Conservation (phyloP, 2,888 invertebrate genomes). For the Agrochola lota region DNA sequence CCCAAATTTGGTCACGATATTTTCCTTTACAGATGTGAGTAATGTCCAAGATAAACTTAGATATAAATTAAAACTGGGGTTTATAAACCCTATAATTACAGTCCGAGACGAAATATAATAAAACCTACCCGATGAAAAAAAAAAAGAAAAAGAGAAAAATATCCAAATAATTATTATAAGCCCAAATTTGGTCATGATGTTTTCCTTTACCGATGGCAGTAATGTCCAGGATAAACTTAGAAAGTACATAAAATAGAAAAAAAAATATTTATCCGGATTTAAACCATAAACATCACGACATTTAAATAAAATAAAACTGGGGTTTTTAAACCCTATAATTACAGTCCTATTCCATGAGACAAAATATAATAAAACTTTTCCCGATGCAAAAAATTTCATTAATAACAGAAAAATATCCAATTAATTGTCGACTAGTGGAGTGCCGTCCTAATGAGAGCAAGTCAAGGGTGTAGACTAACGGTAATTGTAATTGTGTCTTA, state of each 20-base stretch:
- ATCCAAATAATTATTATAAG: constrained; percentile 38
- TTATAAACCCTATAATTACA: not conserved
- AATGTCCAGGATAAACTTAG: too few relatives aligned
- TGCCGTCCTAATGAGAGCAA: constrained; percentile 53
- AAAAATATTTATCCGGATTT: too few relatives aligned
- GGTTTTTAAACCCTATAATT: not conserved
- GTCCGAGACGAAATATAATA: not conserved
- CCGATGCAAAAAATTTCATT: constrained; percentile 15
- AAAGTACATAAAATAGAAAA: not conserved
- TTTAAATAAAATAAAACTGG: not conserved
- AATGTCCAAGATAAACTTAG: too few relatives aligned
- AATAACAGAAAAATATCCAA: constrained; percentile 48
- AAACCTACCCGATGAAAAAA: constrained; percentile 1
- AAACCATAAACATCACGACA: too few relatives aligned
- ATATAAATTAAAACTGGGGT: too few relatives aligned
- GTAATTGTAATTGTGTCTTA: constrained; percentile 58
- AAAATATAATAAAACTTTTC: constrained; percentile 4
- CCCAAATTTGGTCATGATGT: too few relatives aligned
- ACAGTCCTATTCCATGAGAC: not conserved
- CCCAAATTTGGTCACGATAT: too few relatives aligned
- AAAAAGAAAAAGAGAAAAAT: constrained; percentile 45
- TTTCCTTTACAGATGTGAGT: too few relatives aligned
- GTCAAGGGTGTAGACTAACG: constrained; percentile 59
- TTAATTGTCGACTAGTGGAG: constrained; percentile 39
- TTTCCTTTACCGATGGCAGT: too few relatives aligned